Percentiles rank a stretch among this genome's conserved stretches.
Conservation (phyloP, 2,797 vertebrate genomes). For the Alcedo atthis region DNA sequence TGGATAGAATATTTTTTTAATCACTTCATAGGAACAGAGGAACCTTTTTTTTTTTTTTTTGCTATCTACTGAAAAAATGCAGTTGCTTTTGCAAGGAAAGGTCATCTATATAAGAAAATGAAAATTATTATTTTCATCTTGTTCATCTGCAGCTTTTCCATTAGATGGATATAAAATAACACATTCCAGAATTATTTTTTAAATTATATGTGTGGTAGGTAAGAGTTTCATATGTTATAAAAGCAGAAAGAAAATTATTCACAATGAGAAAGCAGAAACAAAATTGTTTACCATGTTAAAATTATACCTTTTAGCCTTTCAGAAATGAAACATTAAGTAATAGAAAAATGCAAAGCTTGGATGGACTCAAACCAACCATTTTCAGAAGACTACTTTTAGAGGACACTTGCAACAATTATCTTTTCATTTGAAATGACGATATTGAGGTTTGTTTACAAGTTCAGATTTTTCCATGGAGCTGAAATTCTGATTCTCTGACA, state of each 20-base stretch:
- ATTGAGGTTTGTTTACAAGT: conserved; percentile 38
- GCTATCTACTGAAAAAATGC: background rate
- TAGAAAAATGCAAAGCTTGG: background rate
- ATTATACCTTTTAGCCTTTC: conserved; percentile 7
- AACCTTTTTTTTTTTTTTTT: background rate
- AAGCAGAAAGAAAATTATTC: background rate
- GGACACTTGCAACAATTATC: background rate
- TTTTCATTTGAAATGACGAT: conserved; percentile 4
- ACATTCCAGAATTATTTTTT: background rate
- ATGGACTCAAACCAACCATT: background rate
- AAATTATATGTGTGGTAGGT: background rate
- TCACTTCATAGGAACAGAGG: background rate
- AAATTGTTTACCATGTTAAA: conserved; percentile 30
- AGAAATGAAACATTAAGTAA: conserved; percentile 2
- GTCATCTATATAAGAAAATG: background rate
- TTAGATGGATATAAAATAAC: background rate
- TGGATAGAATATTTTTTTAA: background rate
- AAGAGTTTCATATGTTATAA: background rate
- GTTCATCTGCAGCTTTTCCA: background rate
- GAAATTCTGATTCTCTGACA: conserved; percentile 2
- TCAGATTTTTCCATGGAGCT: background rate
- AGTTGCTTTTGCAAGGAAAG: background rate
- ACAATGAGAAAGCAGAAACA: background rate
- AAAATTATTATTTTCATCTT: background rate
- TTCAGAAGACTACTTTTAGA: background rate